Conservation (phyloP, 2,888 invertebrate genomes). For the Lithophane leautieri region DNA sequence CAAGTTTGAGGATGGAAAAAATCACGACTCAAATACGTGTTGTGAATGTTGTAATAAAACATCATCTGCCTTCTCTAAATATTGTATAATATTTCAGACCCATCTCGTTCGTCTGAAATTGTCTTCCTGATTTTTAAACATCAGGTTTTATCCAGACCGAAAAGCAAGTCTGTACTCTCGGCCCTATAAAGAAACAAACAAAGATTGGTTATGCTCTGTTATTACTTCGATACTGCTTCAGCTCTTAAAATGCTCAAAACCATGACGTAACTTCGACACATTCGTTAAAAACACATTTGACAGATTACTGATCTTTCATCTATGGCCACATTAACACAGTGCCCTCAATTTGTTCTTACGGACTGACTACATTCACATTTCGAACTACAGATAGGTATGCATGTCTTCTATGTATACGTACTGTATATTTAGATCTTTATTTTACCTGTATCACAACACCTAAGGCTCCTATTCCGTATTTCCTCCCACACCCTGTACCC, state of each 20-base stretch:
- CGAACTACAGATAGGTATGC: background rate
- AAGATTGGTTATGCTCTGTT: background rate
- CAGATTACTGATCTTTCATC: slow-evolving; percentile 39
- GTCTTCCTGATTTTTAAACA: background rate
- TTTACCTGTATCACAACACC: background rate
- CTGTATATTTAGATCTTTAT: background rate
- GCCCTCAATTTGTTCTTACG: slow-evolving; percentile 38
- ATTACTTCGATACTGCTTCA: background rate
- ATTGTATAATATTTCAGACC: background rate
- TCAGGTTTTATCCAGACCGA: background rate
- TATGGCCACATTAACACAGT: slow-evolving; percentile 43
- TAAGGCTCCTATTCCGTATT: background rate
- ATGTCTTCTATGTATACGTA: background rate
- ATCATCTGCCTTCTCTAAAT: background rate
- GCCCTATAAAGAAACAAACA: background rate
- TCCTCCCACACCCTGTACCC: background rate
- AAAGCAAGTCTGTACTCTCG: background rate
- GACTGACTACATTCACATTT: slow-evolving; percentile 31
- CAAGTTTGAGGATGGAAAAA: slow-evolving; percentile 6
- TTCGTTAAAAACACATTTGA: slow-evolving; percentile 34
- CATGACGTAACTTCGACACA: slow-evolving; percentile 15
- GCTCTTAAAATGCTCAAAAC: background rate
- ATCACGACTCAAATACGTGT: background rate
- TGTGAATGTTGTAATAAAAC: background rate
- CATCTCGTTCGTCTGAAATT: background rate